Percentiles rank a stretch among this genome's conserved stretches.
These are phyloP conservation scores for Mellilla xanthometata DNA, from an alignment of 2,888 invertebrate species.

Conservation along the genomic window DNA sequence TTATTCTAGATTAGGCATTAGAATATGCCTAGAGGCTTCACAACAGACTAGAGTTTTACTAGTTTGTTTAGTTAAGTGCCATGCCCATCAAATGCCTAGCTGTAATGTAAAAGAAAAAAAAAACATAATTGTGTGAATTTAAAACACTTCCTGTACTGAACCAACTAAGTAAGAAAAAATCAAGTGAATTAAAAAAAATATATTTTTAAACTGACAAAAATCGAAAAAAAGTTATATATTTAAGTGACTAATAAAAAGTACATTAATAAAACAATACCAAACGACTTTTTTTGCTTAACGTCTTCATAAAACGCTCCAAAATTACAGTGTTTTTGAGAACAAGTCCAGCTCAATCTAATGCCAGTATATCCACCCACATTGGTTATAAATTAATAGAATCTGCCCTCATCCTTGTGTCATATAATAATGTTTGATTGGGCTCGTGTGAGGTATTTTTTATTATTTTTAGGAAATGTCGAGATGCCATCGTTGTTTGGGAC, in stretches of 20 bases:
- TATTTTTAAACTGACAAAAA: no score
- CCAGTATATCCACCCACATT: constrained; percentile 80
- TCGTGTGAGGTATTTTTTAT: constrained; percentile 81
- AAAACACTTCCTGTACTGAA: no score
- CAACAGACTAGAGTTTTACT: no score
- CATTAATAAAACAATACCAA: constrained; percentile 30
- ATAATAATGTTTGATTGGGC: constrained; percentile 74
- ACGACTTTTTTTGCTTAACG: constrained; percentile 42
- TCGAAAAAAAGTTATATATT: no score
- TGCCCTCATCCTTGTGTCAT: constrained; percentile 74
- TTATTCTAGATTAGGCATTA: no score
- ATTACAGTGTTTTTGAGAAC: constrained; percentile 68
- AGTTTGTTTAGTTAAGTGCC: no score
- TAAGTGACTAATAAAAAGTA: constrained; percentile 1
- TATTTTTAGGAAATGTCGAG: constrained; percentile 63
- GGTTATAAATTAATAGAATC: constrained; percentile 81
- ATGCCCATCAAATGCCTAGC: no score
- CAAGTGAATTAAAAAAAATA: no score
- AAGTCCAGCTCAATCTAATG: constrained; percentile 62
- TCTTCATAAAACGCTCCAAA: constrained; percentile 64
- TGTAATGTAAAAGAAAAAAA: no score
- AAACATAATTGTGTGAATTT: no score
- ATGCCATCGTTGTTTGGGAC: constrained; percentile 47
- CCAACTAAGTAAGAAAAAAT: no score
- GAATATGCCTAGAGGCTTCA: no score